Evolutionary conservation across 2,888 invertebrate genomes (phyloP).

Genomic region (Idaea straminata): DNA sequence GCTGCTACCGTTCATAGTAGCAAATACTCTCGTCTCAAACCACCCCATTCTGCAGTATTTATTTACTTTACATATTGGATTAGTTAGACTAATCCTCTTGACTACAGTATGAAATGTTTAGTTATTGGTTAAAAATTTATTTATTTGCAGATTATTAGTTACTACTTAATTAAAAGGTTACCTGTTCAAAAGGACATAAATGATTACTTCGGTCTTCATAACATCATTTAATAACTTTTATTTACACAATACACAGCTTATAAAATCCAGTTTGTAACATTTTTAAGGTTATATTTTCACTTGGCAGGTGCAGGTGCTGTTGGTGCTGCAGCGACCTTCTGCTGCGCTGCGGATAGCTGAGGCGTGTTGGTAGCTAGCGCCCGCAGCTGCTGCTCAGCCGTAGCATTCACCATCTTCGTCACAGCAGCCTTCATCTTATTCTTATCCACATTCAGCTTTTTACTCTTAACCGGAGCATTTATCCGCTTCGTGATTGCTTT

Average conservation of each 20-base stretch:
- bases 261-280: not conserved
- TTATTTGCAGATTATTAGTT: too few species aligned
- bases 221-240: not conserved
- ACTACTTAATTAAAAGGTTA: not conserved
- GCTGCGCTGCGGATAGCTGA: constrained; percentile 73
- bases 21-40: too few species aligned
- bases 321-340: constrained; percentile 63
- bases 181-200: not conserved
- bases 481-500: constrained; percentile 79
- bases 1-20: too few species aligned
- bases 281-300: constrained; percentile 32
- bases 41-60: too few species aligned
- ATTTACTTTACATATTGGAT: too few species aligned
- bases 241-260: not conserved
- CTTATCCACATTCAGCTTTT: constrained; percentile 78
- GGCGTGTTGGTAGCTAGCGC: constrained; percentile 77
- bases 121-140: too few species aligned
- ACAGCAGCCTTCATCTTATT: constrained; percentile 84
- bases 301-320: constrained; percentile 64
- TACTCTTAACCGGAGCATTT: constrained; percentile 84
- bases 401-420: constrained; percentile 85
- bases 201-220: not conserved
- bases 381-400: constrained; percentile 84
- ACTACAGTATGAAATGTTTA: too few species aligned
- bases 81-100: not conserved